These are phyloP conservation scores for Ridgeia piscesae DNA, from an alignment of 1,140 invertebrate species.

Conservation along the genomic window DNA sequence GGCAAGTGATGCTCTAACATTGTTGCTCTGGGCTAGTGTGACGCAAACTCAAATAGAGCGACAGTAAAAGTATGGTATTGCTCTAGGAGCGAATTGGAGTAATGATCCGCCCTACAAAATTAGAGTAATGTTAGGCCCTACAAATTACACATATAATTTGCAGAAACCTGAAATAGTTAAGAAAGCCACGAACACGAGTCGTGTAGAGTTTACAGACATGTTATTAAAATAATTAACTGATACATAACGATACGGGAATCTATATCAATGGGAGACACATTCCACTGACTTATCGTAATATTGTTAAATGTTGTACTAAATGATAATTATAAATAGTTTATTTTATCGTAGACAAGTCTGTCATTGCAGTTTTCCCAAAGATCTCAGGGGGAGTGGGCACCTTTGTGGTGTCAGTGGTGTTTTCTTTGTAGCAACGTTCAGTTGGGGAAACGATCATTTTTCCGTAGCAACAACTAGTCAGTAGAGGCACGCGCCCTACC, in stretches of 20 bases:
- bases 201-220: not conserved
- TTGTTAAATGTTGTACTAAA: not conserved
- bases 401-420: not conserved
- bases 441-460: too few relatives aligned
- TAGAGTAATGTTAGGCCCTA: too few relatives aligned
- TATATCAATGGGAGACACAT: not conserved
- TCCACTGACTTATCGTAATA: not conserved
- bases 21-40: not conserved
- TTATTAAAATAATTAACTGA: not conserved
- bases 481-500: too few relatives aligned
- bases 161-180: too few relatives aligned
- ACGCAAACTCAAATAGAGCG: not conserved
- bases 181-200: not conserved
- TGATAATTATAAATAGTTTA: not conserved
- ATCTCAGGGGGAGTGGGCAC: not conserved
- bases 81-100: not conserved
- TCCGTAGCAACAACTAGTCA: too few relatives aligned
- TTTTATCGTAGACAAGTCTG: not conserved
- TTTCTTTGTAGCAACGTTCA: too few relatives aligned
- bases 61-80: not conserved
- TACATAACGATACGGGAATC: not conserved
- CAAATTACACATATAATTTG: too few relatives aligned
- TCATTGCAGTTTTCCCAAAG: not conserved
- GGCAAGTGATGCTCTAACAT: too few relatives aligned
- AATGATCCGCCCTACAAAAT: not conserved